phyloP scores from a whole-genome alignment of 2,797 vertebrate genomes.

The Spea hammondii region DNA sequence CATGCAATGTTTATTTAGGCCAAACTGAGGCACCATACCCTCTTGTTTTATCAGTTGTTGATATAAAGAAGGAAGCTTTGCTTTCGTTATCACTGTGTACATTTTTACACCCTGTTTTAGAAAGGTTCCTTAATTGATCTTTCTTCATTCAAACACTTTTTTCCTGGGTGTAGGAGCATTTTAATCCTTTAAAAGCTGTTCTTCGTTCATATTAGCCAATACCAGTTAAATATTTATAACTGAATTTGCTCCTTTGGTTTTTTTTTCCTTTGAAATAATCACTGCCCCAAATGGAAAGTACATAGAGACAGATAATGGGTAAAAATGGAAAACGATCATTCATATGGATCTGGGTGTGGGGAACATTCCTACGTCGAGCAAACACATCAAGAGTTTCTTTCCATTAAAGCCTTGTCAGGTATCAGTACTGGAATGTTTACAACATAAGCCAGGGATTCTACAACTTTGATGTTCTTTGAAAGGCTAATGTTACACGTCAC shows the following conservation, averaged over 20 bases:
- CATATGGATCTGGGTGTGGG: slow-evolving; percentile 40
- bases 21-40: no score
- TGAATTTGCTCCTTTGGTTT: background rate
- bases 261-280: slow-evolving; percentile 29
- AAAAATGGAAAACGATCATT: slow-evolving; percentile 44
- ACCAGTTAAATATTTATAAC: slow-evolving; percentile 32
- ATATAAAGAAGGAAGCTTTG: slow-evolving; percentile 1
- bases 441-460: slow-evolving; percentile 35
- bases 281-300: slow-evolving; percentile 29
- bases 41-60: slow-evolving; percentile 8
- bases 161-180: background rate
- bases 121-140: slow-evolving; percentile 18
- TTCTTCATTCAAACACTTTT: background rate
- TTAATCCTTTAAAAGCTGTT: slow-evolving; percentile 24
- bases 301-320: slow-evolving; percentile 37
- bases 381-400: slow-evolving; percentile 32
- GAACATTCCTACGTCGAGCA: slow-evolving; percentile 30
- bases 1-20: no score
- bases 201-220: slow-evolving; percentile 2
- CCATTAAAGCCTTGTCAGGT: slow-evolving; percentile 45
- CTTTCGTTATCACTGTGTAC: slow-evolving; percentile 13
- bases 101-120: background rate
- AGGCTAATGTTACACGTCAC: slow-evolving; percentile 37
- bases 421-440: slow-evolving; percentile 37
- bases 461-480: slow-evolving; percentile 33